Evolutionary conservation across 2,113 vertebrate genomes (phyloP).

Genomic region (Erpornis zantholeuca): DNA sequence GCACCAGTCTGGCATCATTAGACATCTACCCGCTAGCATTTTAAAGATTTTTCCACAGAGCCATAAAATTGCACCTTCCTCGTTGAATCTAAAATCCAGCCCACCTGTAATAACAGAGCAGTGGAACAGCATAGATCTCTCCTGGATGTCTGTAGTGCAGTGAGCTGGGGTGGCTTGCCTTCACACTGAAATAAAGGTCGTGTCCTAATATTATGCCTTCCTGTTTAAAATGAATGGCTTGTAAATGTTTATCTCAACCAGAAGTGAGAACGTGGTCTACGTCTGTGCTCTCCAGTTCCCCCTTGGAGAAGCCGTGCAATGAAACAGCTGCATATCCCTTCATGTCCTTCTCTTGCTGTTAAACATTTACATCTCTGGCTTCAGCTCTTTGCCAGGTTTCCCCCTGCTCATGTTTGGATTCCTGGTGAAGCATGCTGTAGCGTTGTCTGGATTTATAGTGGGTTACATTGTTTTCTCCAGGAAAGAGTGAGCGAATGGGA

Average conservation of each 20-base stretch:
- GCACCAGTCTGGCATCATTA: neutral
- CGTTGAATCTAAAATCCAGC: neutral
- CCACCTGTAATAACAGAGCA: constrained; percentile 63
- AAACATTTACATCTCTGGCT: neutral
- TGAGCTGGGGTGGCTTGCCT: neutral
- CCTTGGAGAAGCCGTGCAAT: neutral
- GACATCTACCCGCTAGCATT: neutral
- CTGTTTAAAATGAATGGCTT: constrained; percentile 30
- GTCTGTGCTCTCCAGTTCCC: neutral
- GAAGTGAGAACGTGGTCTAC: neutral
- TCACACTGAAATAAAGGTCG: neutral
- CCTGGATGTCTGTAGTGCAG: neutral
- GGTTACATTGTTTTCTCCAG: neutral
- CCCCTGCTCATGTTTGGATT: neutral
- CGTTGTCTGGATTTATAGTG: neutral
- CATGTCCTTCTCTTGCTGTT: neutral
- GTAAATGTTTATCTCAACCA: constrained; percentile 43
- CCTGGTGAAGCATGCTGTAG: neutral
- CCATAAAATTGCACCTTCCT: constrained; percentile 47
- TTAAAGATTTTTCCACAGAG: constrained; percentile 10
- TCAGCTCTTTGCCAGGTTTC: neutral
- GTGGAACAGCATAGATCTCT: neutral
- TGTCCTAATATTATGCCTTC: neutral
- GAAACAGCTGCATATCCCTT: constrained; percentile 4
- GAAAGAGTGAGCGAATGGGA: neutral